These are phyloP conservation scores for Columba livia DNA, from an alignment of 2,113 vertebrate genomes.

Conservation along the genomic window DNA sequence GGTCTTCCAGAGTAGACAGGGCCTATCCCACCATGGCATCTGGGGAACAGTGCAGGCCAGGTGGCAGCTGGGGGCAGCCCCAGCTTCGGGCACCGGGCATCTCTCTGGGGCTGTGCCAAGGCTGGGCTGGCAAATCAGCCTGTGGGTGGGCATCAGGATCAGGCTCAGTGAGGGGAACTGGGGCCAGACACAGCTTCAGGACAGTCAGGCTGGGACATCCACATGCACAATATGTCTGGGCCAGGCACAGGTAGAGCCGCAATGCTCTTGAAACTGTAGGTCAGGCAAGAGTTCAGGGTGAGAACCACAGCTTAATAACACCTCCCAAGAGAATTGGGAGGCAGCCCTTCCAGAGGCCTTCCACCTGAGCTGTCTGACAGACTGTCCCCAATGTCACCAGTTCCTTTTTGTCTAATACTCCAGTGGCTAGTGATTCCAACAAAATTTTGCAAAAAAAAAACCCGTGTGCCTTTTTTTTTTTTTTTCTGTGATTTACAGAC, in stretches of 20 bases:
- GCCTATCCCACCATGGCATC: too few relatives aligned
- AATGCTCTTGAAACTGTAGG: background rate
- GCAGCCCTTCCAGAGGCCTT: background rate
- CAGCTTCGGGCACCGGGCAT: too few relatives aligned
- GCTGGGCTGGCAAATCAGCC: background rate
- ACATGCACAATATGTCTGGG: background rate
- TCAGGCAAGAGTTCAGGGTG: background rate
- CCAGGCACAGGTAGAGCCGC: background rate
- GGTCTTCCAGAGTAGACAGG: background rate
- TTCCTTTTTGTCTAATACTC: background rate
- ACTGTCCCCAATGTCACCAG: background rate
- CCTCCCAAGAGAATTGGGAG: background rate
- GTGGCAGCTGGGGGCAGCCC: background rate
- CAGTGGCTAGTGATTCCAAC: background rate
- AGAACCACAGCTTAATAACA: background rate
- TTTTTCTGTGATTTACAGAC: background rate
- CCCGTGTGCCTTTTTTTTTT: background rate
- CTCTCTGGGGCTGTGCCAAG: background rate
- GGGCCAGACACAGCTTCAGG: background rate
- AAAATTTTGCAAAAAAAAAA: background rate
- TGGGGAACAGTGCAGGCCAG: background rate
- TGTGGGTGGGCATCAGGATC: background rate
- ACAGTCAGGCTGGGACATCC: background rate
- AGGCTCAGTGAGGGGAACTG: background rate
- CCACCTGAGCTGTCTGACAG: background rate